Evolutionary conservation across 2,113 vertebrate genomes (phyloP).

Genomic region (Brachionichthys hirsutus): DNA sequence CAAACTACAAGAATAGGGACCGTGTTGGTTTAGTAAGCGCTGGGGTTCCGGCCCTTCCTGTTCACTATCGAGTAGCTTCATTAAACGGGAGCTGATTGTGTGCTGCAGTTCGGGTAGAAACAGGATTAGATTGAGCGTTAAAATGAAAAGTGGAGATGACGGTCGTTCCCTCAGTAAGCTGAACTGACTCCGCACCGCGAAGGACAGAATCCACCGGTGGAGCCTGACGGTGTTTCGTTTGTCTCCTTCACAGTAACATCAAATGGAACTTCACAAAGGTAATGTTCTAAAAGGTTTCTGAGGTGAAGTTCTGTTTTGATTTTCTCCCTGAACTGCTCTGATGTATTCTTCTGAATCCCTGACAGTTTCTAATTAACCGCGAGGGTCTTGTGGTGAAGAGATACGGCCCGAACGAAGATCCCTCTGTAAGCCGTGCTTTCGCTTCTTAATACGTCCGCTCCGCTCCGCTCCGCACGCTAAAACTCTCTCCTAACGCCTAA

Average conservation of each 20-base stretch:
- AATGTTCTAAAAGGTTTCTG: constrained; percentile 14
- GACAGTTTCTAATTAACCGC: constrained; percentile 90
- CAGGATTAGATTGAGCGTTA: too few relatives aligned
- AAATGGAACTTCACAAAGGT: constrained; percentile 99
- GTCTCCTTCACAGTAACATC: constrained; percentile 80
- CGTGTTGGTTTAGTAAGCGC: background rate
- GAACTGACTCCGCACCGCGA: too few relatives aligned
- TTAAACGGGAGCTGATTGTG: too few relatives aligned
- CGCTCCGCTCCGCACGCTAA: too few relatives aligned
- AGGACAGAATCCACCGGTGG: too few relatives aligned
- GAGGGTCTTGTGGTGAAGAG: constrained; percentile 91
- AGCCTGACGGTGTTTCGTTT: background rate
- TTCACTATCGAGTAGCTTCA: background rate
- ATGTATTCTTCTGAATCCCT: background rate
- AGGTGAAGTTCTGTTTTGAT: background rate
- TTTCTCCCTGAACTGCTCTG: background rate
- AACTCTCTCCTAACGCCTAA: too few relatives aligned
- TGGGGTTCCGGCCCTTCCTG: background rate
- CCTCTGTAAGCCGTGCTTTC: constrained; percentile 76
- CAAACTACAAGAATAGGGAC: background rate
- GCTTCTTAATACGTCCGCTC: too few relatives aligned
- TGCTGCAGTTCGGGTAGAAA: too few relatives aligned
- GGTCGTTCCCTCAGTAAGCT: too few relatives aligned
- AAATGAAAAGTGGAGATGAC: too few relatives aligned
- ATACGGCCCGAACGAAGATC: constrained; percentile 91